Evolutionary conservation across 2,888 invertebrate genomes (phyloP).

Genomic region (Synanthedon andrenaeformis): DNA sequence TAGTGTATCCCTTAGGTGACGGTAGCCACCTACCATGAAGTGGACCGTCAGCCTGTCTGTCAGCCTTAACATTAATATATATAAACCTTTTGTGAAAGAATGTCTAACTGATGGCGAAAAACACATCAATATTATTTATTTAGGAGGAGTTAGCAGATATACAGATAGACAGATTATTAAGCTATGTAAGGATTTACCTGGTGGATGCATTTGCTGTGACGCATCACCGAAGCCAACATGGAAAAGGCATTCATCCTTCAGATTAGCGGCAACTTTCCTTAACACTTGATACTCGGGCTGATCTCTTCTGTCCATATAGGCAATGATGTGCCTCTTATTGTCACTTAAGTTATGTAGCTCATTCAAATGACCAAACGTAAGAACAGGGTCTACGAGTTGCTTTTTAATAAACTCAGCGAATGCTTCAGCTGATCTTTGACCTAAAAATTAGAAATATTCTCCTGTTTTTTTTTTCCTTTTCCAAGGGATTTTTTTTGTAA

Average conservation of each 20-base stretch:
- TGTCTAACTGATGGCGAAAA: too few relatives aligned
- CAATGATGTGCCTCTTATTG: conserved; percentile 88
- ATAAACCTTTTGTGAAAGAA: too few relatives aligned
- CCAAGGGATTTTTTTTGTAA: too few relatives aligned
- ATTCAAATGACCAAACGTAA: conserved; percentile 78
- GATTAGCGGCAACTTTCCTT: conserved; percentile 83
- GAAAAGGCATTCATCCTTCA: conserved; percentile 97
- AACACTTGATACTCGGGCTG: conserved; percentile 85
- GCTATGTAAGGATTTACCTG: conserved; percentile 54
- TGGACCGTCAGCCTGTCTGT: too few relatives aligned
- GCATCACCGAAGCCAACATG: conserved; percentile 90
- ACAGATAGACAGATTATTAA: too few relatives aligned
- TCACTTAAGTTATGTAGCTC: conserved; percentile 82
- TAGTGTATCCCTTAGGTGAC: too few relatives aligned
- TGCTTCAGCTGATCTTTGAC: conserved; percentile 89
- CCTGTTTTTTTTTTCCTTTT: background rate
- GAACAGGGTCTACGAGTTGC: conserved; percentile 88
- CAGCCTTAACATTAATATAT: too few relatives aligned
- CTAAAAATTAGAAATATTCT: conserved; percentile 21
- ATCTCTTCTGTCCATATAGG: conserved; percentile 87
- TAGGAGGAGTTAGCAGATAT: too few relatives aligned
- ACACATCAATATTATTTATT: too few relatives aligned
- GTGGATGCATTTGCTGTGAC: conserved; percentile 86
- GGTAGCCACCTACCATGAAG: too few relatives aligned
- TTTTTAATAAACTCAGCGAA: conserved; percentile 89